Conservation (phyloP, 2,888 invertebrate species). For the Euplexia lucipara region DNA sequence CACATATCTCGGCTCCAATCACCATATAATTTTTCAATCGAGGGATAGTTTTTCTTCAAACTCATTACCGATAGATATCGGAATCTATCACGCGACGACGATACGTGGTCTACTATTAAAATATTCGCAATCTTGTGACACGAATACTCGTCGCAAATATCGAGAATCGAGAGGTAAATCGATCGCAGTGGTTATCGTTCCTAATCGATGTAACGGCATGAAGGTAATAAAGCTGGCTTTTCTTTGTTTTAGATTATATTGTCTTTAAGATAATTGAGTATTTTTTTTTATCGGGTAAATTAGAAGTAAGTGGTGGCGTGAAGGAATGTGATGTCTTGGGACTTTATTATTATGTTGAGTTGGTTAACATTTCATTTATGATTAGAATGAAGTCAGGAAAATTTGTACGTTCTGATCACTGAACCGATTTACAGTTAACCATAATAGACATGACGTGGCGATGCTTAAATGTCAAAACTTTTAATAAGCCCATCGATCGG, state of each 20-base stretch:
- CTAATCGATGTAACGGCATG: conserved; percentile 70
- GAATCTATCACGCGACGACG: conserved; percentile 44
- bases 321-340: conserved; percentile 7
- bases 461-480: too few species aligned
- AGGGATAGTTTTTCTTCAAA: conserved; percentile 45
- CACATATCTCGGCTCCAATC: conserved; percentile 12
- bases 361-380: conserved; percentile 21
- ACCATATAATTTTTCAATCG: conserved; percentile 25
- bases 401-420: conserved; percentile 1
- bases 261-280: conserved; percentile 44
- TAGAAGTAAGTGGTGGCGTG: conserved; percentile 41
- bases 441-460: too few species aligned
- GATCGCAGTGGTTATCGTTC: conserved; percentile 66
- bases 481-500: too few species aligned
- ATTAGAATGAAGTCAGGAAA: conserved; percentile 19
- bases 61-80: conserved; percentile 55
- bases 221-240: conserved; percentile 38
- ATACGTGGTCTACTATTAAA: conserved; percentile 58
- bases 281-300: conserved; percentile 30
- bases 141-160: conserved; percentile 62
- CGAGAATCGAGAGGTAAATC: conserved; percentile 62
- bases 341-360: conserved; percentile 19
- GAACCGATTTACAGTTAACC: not conserved
- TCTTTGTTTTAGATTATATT: conserved; percentile 52
- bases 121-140: conserved; percentile 65